A percentile compares a stretch with the other conserved stretches of the same genome.
Evolutionary conservation across 2,113 vertebrate species (phyloP).

Genomic region (Ceyx cyanopectus): DNA sequence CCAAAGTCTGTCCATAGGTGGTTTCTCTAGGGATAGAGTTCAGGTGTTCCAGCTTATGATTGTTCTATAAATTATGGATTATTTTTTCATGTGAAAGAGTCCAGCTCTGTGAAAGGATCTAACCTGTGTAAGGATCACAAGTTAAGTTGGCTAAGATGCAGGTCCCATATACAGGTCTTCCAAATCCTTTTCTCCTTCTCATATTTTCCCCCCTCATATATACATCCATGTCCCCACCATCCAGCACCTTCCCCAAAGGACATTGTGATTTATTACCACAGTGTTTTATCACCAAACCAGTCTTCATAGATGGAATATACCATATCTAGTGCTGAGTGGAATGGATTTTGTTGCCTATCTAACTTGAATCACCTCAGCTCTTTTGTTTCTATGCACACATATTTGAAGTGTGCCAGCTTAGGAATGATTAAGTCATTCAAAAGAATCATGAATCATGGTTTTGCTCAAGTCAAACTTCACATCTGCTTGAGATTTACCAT

Average conservation of each 20-base stretch:
- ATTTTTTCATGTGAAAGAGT: too few species aligned
- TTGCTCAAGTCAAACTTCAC: background rate
- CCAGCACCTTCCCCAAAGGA: background rate
- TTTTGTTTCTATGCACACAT: background rate
- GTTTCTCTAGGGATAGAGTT: background rate
- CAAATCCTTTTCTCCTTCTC: background rate
- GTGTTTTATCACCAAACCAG: background rate
- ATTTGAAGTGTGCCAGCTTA: background rate
- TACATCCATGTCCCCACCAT: background rate
- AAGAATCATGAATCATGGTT: background rate
- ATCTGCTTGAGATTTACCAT: background rate
- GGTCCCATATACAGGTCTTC: background rate
- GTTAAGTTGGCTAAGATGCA: background rate
- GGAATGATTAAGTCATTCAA: background rate
- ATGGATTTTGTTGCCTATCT: background rate
- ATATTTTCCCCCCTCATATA: background rate
- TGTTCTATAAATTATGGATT: too few species aligned
- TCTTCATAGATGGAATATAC: background rate
- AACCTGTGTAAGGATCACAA: background rate
- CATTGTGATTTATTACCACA: background rate
- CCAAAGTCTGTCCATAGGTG: background rate
- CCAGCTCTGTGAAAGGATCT: too few species aligned
- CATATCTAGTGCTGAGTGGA: background rate
- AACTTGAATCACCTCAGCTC: background rate
- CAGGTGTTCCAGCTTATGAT: background rate